These are phyloP conservation scores for Automeris io DNA, from an alignment of 2,888 invertebrate genomes.

Conservation along the genomic window DNA sequence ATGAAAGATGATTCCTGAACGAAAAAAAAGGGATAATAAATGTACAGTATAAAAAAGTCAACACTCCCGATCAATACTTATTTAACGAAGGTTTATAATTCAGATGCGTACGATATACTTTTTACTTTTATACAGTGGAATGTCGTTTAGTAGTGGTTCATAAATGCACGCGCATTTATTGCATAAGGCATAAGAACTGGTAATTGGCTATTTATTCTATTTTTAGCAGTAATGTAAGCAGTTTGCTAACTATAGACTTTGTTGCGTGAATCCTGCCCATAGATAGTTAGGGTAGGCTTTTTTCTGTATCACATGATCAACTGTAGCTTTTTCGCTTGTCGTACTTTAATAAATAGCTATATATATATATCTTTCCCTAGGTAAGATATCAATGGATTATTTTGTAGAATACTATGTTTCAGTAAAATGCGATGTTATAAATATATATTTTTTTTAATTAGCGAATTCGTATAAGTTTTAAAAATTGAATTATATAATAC, in stretches of 20 bases:
- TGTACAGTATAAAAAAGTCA: neutral
- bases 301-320: neutral
- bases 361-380: too few relatives aligned
- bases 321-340: too few relatives aligned
- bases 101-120: neutral
- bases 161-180: slow-evolving; percentile 4
- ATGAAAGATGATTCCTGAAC: neutral
- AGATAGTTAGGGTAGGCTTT: neutral
- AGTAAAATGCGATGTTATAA: too few relatives aligned
- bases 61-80: neutral
- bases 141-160: neutral
- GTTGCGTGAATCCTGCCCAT: neutral
- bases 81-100: neutral
- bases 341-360: too few relatives aligned
- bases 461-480: too few relatives aligned
- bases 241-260: neutral
- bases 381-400: too few relatives aligned
- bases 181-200: slow-evolving; percentile 4
- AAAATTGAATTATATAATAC: too few relatives aligned
- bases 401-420: too few relatives aligned
- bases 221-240: slow-evolving; percentile 5
- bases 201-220: slow-evolving; percentile 4
- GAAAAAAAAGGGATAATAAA: too few relatives aligned
- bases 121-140: slow-evolving; percentile 1
- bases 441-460: too few relatives aligned